These are phyloP conservation scores for Brachyptera putata DNA, from an alignment of 2,888 invertebrate species.

Conservation along the genomic window DNA sequence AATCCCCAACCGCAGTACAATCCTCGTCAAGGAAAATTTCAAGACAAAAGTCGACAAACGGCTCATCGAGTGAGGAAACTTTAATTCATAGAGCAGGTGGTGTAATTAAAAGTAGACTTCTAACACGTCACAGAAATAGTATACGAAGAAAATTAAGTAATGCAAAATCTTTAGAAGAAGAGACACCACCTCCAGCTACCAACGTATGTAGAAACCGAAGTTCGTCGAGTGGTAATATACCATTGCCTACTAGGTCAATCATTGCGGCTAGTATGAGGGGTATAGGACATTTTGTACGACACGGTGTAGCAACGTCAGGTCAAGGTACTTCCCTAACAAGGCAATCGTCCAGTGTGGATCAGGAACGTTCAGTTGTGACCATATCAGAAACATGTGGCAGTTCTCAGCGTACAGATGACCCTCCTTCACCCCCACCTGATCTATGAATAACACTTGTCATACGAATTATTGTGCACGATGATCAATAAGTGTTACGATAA, in stretches of 20 bases:
- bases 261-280: slow-evolving; percentile 21
- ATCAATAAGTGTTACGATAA: too few species aligned
- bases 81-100: background rate
- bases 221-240: slow-evolving; percentile 25
- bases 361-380: slow-evolving; percentile 27
- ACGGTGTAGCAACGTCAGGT: too few species aligned
- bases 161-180: slow-evolving; percentile 30
- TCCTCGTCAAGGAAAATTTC: slow-evolving; percentile 1
- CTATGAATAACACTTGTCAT: slow-evolving; percentile 24
- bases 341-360: slow-evolving; percentile 14
- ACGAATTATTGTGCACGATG: background rate
- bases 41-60: slow-evolving; percentile 21
- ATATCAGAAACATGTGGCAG: slow-evolving; percentile 21
- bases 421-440: slow-evolving; percentile 19
- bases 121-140: slow-evolving; percentile 6
- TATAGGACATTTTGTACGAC: slow-evolving; percentile 22
- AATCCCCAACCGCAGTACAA: slow-evolving; percentile 3
- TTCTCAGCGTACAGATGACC: background rate
- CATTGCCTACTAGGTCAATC: slow-evolving; percentile 17
- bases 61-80: slow-evolving; percentile 17
- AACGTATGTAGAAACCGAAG: slow-evolving; percentile 19
- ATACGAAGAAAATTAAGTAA: slow-evolving; percentile 26
- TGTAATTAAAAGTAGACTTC: background rate
- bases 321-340: slow-evolving; percentile 11
- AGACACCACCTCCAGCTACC: background rate